Percentiles rank a stretch among this genome's conserved stretches.
Evolutionary conservation across 23 tunicate species (phyloP).

Genomic region (Oikopleura dioica): DNA sequence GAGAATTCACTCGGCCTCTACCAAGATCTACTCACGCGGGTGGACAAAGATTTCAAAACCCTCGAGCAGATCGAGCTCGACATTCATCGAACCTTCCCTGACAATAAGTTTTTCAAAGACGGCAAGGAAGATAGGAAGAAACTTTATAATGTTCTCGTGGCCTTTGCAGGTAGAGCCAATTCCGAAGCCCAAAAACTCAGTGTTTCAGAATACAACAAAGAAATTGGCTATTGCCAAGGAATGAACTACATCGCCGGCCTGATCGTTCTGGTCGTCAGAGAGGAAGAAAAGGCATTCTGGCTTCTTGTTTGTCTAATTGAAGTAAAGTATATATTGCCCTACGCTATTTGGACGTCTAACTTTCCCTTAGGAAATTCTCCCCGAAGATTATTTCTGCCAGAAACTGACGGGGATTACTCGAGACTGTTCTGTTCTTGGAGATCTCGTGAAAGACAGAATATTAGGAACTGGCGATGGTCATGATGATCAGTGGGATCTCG

Average conservation of each 20-base stretch:
- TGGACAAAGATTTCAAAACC: background rate
- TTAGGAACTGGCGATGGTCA: constrained; percentile 17
- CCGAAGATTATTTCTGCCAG: constrained; percentile 21
- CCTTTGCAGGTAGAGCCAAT: constrained; percentile 36
- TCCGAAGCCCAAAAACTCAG: too few species aligned
- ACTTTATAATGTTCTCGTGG: constrained; percentile 27
- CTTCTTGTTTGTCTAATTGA: constrained; percentile 30
- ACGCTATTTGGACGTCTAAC: too few species aligned
- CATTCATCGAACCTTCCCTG: constrained; percentile 70
- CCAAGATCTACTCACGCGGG: background rate
- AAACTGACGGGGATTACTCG: constrained; percentile 26
- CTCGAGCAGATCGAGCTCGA: constrained; percentile 29
- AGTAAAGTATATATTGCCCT: too few species aligned
- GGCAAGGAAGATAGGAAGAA: constrained; percentile 14
- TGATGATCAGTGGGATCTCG: constrained; percentile 32
- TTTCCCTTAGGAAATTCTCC: constrained; percentile 28
- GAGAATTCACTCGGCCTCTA: background rate
- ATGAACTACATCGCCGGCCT: constrained; percentile 57
- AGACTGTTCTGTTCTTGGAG: constrained; percentile 30
- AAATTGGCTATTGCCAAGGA: constrained; percentile 33
- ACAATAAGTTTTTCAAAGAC: constrained; percentile 31
- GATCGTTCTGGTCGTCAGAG: constrained; percentile 29
- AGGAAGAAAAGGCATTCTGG: constrained; percentile 59
- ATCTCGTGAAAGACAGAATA: constrained; percentile 27
- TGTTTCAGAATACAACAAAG: constrained; percentile 21